Evolutionary conservation across 1,140 invertebrate genomes (phyloP).

Genomic region (Anagrus nilaparvatae): DNA sequence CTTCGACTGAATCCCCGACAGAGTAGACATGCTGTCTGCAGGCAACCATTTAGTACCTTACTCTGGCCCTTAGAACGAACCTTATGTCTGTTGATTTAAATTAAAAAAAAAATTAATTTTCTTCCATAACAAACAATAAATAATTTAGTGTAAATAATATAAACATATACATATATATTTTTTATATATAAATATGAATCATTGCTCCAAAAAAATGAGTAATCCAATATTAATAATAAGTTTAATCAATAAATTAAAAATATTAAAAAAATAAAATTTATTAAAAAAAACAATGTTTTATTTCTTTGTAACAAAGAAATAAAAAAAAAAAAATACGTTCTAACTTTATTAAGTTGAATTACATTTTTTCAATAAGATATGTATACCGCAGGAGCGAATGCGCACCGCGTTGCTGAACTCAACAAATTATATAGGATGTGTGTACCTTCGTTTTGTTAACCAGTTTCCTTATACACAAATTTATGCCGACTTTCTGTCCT

Average conservation of each 20-base stretch:
- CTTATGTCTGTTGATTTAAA: slow-evolving; percentile 58
- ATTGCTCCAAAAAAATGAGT: neutral
- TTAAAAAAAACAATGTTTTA: no score
- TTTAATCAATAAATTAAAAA: slow-evolving; percentile 1
- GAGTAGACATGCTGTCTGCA: slow-evolving; percentile 82
- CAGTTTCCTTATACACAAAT: no score
- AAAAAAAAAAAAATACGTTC: no score
- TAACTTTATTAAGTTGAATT: no score
- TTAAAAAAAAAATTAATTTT: slow-evolving; percentile 23
- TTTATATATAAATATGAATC: no score
- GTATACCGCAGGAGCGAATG: no score
- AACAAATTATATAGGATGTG: no score
- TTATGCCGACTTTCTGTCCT: no score
- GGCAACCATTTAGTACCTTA: slow-evolving; percentile 71
- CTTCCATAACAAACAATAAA: slow-evolving; percentile 2
- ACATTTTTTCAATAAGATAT: no score
- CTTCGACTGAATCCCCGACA: slow-evolving; percentile 68
- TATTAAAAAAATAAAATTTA: no score
- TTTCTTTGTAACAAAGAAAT: neutral
- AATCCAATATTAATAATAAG: neutral
- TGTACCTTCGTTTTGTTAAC: no score
- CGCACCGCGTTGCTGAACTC: no score
- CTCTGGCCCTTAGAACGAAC: slow-evolving; percentile 70
- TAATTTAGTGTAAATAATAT: neutral
- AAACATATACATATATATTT: slow-evolving; percentile 5